phyloP scores from a whole-genome alignment of 2,888 invertebrate genomes.

The Mechanitis mazaeus region DNA sequence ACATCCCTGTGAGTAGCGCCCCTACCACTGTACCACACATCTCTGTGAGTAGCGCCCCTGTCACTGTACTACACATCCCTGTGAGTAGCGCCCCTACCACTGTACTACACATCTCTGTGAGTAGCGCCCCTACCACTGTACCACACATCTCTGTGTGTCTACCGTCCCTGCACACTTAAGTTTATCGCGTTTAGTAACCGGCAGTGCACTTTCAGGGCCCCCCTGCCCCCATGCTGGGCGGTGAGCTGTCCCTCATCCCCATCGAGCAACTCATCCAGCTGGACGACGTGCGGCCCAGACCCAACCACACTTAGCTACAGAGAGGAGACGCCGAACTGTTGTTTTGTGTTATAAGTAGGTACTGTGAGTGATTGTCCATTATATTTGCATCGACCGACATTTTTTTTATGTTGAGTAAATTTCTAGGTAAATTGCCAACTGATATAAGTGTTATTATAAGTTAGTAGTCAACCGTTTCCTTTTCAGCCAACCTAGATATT shows the following conservation, averaged over 20 bases:
- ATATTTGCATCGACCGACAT: not conserved
- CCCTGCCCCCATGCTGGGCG: conserved; percentile 84
- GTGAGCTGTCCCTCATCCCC: conserved; percentile 89
- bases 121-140: no score
- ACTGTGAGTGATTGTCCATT: not conserved
- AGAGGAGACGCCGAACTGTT: not conserved
- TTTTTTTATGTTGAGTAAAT: not conserved
- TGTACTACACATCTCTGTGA: no score
- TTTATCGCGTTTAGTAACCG: not conserved
- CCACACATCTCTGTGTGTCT: no score
- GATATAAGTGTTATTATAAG: no score
- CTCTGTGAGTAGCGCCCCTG: no score
- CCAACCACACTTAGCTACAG: conserved; percentile 19
- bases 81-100: no score
- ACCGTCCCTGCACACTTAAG: no score
- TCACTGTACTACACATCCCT: no score
- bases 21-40: no score
- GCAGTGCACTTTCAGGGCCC: conserved; percentile 55
- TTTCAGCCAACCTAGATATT: no score
- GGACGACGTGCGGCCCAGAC: conserved; percentile 76
- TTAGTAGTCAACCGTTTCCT: no score
- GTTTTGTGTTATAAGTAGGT: not conserved
- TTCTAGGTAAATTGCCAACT: no score
- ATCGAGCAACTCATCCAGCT: conserved; percentile 88
- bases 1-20: conserved; percentile 34